Evolutionary conservation across 2,888 invertebrate species (phyloP), one percentile per base, ranked within the genome.

Genomic region (Scaptomyza cyrtandrae): DNA sequence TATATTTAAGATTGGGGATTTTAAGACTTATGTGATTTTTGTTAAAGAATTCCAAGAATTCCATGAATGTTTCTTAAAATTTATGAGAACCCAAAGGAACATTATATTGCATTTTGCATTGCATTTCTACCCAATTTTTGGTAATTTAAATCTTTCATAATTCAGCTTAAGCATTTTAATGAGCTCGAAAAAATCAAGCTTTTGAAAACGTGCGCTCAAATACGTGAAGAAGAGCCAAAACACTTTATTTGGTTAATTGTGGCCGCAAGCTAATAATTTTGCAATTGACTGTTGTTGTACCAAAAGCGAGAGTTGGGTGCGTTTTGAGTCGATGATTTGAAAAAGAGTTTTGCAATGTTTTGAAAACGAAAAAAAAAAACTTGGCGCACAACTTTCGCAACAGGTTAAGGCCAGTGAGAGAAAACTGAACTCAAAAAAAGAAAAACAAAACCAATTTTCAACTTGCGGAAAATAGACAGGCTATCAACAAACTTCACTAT

Each of bases 311-410:
- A 70, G 61, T 11, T 37, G 37, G 16, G 27, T 14, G 50, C 13
- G 48, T 48, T 37, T 33, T 5, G 6, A 43, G 19, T 31, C 9
- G 16, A 45, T 55, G 33, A 46, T 80, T 79, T 67, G 64, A 73
- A 84, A 75, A 54, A 37, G 6, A 49, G 50, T 75, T 79, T 82
- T 65, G 72, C 69, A 69, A 67, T 60, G 37, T 58, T 53, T 53
- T 57, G 52, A 66, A 56, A 64, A 35, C 43, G 55, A 66, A 24
- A 29, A 1, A 29, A 6, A 29, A 29, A 39, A 14, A 64, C 78
- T 69, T 71, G 81, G 71, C 85, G 55, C 58, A 69, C 78, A 81
- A 83, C 82, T 86, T 83, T 83, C 82, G 82, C 82, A 86, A 86
- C 86, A 73, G 66, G 81, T 78, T 78, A 62, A 65, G 52, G 61